Conservation (phyloP, 2,888 invertebrate genomes). For the Dasysyrphus albostriatus region DNA sequence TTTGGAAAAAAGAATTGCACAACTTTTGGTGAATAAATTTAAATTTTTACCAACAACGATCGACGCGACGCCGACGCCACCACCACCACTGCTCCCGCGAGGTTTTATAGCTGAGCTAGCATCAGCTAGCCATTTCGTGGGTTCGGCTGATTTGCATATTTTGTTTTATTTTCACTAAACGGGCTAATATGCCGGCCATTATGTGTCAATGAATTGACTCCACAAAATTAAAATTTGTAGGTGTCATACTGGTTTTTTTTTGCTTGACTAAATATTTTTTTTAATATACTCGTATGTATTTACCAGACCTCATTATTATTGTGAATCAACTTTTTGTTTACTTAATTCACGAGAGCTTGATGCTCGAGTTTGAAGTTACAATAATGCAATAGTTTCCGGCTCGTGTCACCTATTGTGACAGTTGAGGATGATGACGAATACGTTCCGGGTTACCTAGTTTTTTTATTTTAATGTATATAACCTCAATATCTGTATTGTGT, state of each 20-base stretch:
- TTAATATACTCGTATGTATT: no score
- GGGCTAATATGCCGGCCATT: conserved; percentile 6
- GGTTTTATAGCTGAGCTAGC: conserved; percentile 4
- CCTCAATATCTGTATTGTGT: not conserved
- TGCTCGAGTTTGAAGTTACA: not conserved
- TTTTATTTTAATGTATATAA: not conserved
- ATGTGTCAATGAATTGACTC: conserved; percentile 50
- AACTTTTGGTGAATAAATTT: conserved; percentile 50
- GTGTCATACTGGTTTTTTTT: conserved; percentile 41
- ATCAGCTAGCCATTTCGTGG: conserved; percentile 40
- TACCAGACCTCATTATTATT: conserved; percentile 6
- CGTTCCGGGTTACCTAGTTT: not conserved
- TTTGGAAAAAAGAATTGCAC: conserved; percentile 43
- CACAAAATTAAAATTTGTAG: conserved; percentile 32
- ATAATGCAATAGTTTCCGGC: conserved; percentile 16
- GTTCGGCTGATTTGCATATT: conserved; percentile 64
- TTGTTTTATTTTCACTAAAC: conserved; percentile 14
- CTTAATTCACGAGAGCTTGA: not conserved
- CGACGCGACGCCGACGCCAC: not conserved
- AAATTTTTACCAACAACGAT: conserved; percentile 6
- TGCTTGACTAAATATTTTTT: not conserved
- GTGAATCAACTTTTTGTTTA: not conserved
- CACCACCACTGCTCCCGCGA: no score
- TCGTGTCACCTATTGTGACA: not conserved
- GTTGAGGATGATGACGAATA: not conserved